Percentiles rank a stretch among this genome's conserved stretches.
These are phyloP conservation scores for Cherax quadricarinatus DNA, from an alignment of 1,140 invertebrate species.

Conservation along the genomic window DNA sequence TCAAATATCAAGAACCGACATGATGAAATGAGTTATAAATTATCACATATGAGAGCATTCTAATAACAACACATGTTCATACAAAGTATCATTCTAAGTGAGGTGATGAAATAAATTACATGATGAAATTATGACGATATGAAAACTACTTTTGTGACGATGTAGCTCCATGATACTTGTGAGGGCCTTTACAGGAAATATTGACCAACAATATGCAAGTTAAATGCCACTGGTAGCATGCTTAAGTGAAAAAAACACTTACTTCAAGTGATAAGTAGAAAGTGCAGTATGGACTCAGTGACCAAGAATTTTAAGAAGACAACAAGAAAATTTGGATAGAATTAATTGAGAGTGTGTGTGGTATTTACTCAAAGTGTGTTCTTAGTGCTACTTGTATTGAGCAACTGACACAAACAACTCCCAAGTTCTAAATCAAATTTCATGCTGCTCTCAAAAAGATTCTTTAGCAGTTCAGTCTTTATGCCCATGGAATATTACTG, in stretches of 20 bases:
- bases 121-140: slow-evolving; percentile 47
- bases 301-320: slow-evolving; percentile 37
- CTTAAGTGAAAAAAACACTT: slow-evolving; percentile 50
- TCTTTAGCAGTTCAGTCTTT: slow-evolving; percentile 18
- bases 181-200: slow-evolving; percentile 39
- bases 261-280: slow-evolving; percentile 50
- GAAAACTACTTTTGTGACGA: slow-evolving; percentile 43
- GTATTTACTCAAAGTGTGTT: slow-evolving; percentile 19
- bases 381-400: background rate
- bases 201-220: slow-evolving; percentile 57
- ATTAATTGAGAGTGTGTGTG: background rate
- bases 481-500: slow-evolving; percentile 60
- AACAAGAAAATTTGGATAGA: slow-evolving; percentile 15
- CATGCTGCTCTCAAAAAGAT: slow-evolving; percentile 32
- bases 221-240: slow-evolving; percentile 63
- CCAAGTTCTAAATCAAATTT: slow-evolving; percentile 1
- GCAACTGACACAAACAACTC: background rate
- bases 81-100: slow-evolving; percentile 59
- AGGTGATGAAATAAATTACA: slow-evolving; percentile 64
- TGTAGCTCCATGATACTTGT: slow-evolving; percentile 52
- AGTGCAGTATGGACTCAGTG: slow-evolving; percentile 50
- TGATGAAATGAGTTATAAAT: slow-evolving; percentile 52
- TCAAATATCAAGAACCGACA: slow-evolving; percentile 43
- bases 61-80: slow-evolving; percentile 51
- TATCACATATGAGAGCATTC: slow-evolving; percentile 56